Conservation (phyloP, 2,888 invertebrate species). For the Pecten maximus region DNA sequence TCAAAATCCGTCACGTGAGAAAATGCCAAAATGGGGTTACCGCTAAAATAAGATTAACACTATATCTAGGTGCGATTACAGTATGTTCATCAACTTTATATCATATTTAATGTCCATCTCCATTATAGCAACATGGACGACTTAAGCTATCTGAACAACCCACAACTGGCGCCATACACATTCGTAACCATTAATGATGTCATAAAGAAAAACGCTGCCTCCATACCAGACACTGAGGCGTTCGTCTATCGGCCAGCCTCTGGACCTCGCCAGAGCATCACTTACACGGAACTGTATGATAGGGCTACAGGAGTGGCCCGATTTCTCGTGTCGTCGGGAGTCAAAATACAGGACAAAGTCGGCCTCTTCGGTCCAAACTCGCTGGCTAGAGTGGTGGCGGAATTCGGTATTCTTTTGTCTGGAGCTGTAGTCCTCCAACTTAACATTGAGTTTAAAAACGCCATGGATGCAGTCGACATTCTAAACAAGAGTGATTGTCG, state of each 20-base stretch:
- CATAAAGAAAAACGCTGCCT: not conserved
- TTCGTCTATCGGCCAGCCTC: constrained; percentile 35
- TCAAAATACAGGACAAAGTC: constrained; percentile 40
- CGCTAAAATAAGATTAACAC: too few species aligned
- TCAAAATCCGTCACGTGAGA: too few species aligned
- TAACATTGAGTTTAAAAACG: constrained; percentile 25
- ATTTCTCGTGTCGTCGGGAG: constrained; percentile 37
- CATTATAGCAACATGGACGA: not conserved
- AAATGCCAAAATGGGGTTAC: too few species aligned
- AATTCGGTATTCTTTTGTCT: constrained; percentile 43
- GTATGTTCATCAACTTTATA: too few species aligned
- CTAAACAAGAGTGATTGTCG: constrained; percentile 36
- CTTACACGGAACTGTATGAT: constrained; percentile 10
- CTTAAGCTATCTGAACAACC: constrained; percentile 31
- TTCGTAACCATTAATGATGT: constrained; percentile 38
- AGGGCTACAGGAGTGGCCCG: constrained; percentile 18
- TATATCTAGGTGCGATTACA: too few species aligned
- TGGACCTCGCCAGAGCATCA: constrained; percentile 38
- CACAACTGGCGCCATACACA: not conserved
- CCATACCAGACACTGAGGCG: constrained; percentile 35
- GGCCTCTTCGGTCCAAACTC: constrained; percentile 49
- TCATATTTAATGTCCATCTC: not conserved
- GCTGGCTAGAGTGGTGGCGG: constrained; percentile 36
- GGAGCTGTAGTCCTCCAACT: constrained; percentile 48
- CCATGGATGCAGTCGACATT: constrained; percentile 36